A percentile compares a stretch with the other conserved stretches of the same genome.
Evolutionary conservation across 2,797 vertebrate species (phyloP).

Genomic region (Sebastes kiyomatsui): DNA sequence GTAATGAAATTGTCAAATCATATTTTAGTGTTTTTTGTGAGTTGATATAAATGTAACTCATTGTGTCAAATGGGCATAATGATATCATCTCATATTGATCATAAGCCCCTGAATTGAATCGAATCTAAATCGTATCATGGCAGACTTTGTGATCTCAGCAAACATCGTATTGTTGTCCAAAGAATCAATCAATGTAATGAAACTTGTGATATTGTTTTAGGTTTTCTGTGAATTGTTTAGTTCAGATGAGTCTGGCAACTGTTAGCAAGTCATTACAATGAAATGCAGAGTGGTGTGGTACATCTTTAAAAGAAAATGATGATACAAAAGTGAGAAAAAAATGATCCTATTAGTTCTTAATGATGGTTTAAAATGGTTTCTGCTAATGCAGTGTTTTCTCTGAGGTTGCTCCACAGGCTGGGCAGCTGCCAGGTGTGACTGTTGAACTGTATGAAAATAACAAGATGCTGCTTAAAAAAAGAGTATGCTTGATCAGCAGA

Average conservation of each 20-base stretch:
- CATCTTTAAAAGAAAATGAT: background rate
- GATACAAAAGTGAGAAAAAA: background rate
- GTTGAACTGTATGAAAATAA: background rate
- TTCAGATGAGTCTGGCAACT: background rate
- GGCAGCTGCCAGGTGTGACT: background rate
- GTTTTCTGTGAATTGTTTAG: background rate
- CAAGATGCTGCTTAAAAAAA: background rate
- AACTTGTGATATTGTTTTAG: background rate
- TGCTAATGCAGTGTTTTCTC: background rate
- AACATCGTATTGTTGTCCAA: too few species aligned
- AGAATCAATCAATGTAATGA: too few species aligned
- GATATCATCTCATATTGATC: too few species aligned
- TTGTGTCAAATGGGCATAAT: too few species aligned
- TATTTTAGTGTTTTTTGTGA: too few species aligned
- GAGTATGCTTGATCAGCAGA: background rate
- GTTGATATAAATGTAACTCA: too few species aligned
- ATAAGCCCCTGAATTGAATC: too few species aligned
- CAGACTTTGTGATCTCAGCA: too few species aligned
- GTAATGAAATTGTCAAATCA: too few species aligned
- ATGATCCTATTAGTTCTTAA: background rate
- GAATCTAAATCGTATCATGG: too few species aligned
- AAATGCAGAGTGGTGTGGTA: background rate
- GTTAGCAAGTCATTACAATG: background rate
- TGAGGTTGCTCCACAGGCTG: background rate
- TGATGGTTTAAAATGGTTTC: background rate